Evolutionary conservation across 1,140 invertebrate genomes (phyloP).

Genomic region (Drosophila kurseongensis): DNA sequence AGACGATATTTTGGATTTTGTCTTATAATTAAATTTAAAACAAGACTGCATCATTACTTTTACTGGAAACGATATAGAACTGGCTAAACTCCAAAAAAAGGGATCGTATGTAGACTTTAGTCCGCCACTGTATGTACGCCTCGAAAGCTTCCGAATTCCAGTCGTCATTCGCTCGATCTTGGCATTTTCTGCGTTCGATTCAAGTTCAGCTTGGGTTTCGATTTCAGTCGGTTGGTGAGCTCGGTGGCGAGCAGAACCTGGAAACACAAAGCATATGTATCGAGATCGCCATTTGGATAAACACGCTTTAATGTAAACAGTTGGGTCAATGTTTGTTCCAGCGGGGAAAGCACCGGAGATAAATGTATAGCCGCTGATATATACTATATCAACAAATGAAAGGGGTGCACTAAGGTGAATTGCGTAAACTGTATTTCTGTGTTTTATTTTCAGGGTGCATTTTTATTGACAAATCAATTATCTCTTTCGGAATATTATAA

Average conservation of each 20-base stretch:
- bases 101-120: no score
- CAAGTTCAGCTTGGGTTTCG: slow-evolving; percentile 35
- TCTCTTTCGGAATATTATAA: slow-evolving; percentile 12
- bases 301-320: slow-evolving; percentile 33
- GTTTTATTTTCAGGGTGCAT: slow-evolving; percentile 28
- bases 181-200: slow-evolving; percentile 4
- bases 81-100: no score
- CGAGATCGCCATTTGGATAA: slow-evolving; percentile 33
- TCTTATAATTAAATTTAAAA: no score
- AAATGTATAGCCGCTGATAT: background rate
- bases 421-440: slow-evolving; percentile 28
- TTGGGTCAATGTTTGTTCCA: slow-evolving; percentile 15
- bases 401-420: slow-evolving; percentile 9
- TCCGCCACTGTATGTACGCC: background rate
- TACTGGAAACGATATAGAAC: no score
- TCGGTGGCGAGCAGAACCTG: slow-evolving; percentile 18
- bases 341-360: slow-evolving; percentile 30
- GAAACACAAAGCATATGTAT: slow-evolving; percentile 11
- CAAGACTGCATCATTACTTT: no score
- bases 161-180: slow-evolving; percentile 5
- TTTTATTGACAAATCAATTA: slow-evolving; percentile 43
- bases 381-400: slow-evolving; percentile 5
- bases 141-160: slow-evolving; percentile 16
- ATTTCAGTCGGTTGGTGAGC: slow-evolving; percentile 22
- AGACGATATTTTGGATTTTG: no score